Conservation (phyloP, 2,888 invertebrate species). For the Bombylius discolor region DNA sequence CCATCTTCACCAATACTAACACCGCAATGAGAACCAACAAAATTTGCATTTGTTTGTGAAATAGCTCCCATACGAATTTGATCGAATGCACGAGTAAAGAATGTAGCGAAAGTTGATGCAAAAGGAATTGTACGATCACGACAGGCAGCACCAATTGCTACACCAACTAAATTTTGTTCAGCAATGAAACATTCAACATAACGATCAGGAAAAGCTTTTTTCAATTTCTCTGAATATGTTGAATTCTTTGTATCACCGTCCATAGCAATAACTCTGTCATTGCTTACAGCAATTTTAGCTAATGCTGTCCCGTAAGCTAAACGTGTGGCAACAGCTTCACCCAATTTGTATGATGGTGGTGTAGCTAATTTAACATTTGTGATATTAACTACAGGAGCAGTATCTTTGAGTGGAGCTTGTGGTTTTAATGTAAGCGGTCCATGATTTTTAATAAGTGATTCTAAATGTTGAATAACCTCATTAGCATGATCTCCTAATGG, state of each 20-base stretch:
- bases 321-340: conserved; percentile 73
- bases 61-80: conserved; percentile 99
- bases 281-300: conserved; percentile 67
- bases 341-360: conserved; percentile 70
- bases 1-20: conserved; percentile 98
- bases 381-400: conserved; percentile 62
- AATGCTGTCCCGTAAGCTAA: conserved; percentile 90
- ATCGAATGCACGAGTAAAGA: conserved; percentile 93
- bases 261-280: conserved; percentile 76
- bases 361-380: conserved; percentile 56
- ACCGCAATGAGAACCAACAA: conserved; percentile 94
- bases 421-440: conserved; percentile 49
- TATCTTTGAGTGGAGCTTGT: conserved; percentile 47
- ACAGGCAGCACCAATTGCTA: conserved; percentile 89
- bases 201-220: conserved; percentile 51
- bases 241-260: conserved; percentile 99
- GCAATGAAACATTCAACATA: conserved; percentile 98
- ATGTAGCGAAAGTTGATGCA: conserved; percentile 94
- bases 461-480: conserved; percentile 52
- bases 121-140: conserved; percentile 87
- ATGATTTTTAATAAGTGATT: conserved; percentile 52
- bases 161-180: conserved; percentile 94
- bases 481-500: conserved; percentile 74
- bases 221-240: conserved; percentile 88
- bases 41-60: conserved; percentile 94